These are phyloP conservation scores for Neodontobutis hainanensis DNA, from an alignment of 2,113 vertebrate species.

Conservation along the genomic window DNA sequence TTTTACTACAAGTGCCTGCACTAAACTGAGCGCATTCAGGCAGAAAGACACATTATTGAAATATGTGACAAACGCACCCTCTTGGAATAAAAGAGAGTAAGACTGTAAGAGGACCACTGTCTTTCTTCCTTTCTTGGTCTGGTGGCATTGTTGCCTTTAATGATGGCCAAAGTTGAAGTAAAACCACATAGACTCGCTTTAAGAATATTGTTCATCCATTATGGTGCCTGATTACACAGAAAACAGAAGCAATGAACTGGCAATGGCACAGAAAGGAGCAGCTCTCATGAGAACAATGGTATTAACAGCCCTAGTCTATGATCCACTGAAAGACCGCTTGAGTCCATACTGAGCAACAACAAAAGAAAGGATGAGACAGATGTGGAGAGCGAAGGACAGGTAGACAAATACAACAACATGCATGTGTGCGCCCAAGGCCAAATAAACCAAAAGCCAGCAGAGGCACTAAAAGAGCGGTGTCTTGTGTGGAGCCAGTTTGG, in stretches of 20 bases:
- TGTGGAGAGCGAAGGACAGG: slow-evolving; percentile 6
- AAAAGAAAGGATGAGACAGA: neutral
- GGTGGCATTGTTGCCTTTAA: slow-evolving; percentile 31
- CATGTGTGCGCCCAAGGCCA: slow-evolving; percentile 3
- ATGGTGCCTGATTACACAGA: slow-evolving; percentile 58
- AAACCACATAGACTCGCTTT: slow-evolving; percentile 49
- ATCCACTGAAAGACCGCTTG: slow-evolving; percentile 30
- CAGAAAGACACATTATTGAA: slow-evolving; percentile 70
- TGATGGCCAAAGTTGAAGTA: slow-evolving; percentile 47
- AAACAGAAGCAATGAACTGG: slow-evolving; percentile 58
- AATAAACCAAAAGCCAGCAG: slow-evolving; percentile 13
- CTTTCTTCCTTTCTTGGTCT: slow-evolving; percentile 1
- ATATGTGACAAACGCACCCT: slow-evolving; percentile 62
- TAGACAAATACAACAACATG: slow-evolving; percentile 43
- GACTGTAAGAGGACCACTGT: slow-evolving; percentile 36
- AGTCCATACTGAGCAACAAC: slow-evolving; percentile 33
- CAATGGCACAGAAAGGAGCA: slow-evolving; percentile 47
- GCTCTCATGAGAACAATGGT: slow-evolving; percentile 55
- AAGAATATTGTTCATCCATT: slow-evolving; percentile 55
- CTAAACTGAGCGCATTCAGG: slow-evolving; percentile 60
- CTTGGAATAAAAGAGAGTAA: slow-evolving; percentile 61
- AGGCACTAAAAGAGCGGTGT: no score
- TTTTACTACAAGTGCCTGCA: slow-evolving; percentile 62
- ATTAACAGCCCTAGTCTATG: slow-evolving; percentile 24
- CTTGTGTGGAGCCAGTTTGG: slow-evolving; percentile 18